Base-by-base conservation (phyloP, 92 coral and sea anemone genomes). In the Paramuricea clavata region DNA sequence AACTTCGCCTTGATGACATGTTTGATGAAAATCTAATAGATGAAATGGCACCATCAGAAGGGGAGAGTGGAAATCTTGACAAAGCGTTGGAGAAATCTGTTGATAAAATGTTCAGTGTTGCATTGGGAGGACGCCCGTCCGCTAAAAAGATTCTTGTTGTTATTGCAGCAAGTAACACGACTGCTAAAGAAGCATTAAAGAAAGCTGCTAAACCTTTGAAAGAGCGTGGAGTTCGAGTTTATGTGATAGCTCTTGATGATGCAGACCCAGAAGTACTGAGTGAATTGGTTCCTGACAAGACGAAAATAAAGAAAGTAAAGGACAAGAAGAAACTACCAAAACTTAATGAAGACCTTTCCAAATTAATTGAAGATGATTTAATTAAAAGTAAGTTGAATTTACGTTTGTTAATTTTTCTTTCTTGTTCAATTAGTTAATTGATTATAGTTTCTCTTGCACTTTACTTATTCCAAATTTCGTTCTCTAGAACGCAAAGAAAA, bases 101-200 rank as follows among this genome's bases (percentile, higher is more conserved):
- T 50, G 78, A 41, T 64, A 54, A 76, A 60, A 68, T 92, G 82
- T 95, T 95, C 67, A 76, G 74, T 21, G 85, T 78, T 49, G 85
- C 83, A 30, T 69, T 65, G 26, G 95, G 93, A 1, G 93, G 92
- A 39, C 97, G 98, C 27, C 93, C 93, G 6, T 83, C 81, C 26
- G 98, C 98, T 3, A 93, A 92, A 69, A 95, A 94, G 88, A 84
- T 94, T 74, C 92, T 95, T 64, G 93, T 95, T 30, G 90, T 95
- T 50, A 75, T 95, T 7, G 92, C 87, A 30, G 94, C 95, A 26
- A 93, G 90, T 41, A 91, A 92, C 16, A 42, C 83, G 5, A 61
- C 70, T 61, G 72, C 33, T 2, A 86, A 76, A 71, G 89, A 91
- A 8, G 93, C 92, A 26, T 80, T 94, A 61, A 74, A 90, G 52